Evolutionary conservation across 2,888 invertebrate genomes (phyloP), one percentile per base, ranked within the genome.

Genomic region (Hydrotaea diabolus): DNA sequence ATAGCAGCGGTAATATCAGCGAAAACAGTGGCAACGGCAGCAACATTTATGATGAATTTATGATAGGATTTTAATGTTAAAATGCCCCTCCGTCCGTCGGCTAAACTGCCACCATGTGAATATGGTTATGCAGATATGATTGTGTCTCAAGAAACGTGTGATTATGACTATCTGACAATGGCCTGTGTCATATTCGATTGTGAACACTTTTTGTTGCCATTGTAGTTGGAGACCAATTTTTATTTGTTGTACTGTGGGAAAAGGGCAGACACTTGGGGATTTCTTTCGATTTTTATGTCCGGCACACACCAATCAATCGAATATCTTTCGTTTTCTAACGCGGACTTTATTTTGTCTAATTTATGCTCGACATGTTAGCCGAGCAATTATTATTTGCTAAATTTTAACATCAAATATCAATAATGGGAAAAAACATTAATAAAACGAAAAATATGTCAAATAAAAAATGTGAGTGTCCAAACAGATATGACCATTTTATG

Each of bases 131-230:
- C 11, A 39, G 79, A 71, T 79, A 11, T 0, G 53, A 74, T 21
- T 49, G 71, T 39, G 71, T 69, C 64, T 80, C 55, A 71, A 78
- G 64, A 75, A 78, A 75, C 57, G 80, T 84, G 64, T 75, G 77
- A 84, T 80, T 80, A 77, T 77, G 76, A 76, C 79, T 69, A 46
- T 79, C 80, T 83, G 77, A n/a, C 62, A 78, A 82, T 82, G 77
- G 53, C 2, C 55, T 59, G 23, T 11, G 49, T n/a, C 36, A 31
- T 15, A n/a, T 62, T 31, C n/a, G 31, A 46, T 69, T 43, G 69
- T 43, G 69, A 46, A 69, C 69, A 69, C 19, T 69, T 69, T 69
- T n/a, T 62, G 69, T 26, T 62, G 69, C 69, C 46, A 69, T 15
- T 69, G 69, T 43, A n/a, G 17, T 13, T 62, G 4, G 21, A 8